Percentiles rank a stretch among this genome's conserved stretches.
phyloP scores from a whole-genome alignment of 1,140 invertebrate genomes.

The Pristionchus pacificus region DNA sequence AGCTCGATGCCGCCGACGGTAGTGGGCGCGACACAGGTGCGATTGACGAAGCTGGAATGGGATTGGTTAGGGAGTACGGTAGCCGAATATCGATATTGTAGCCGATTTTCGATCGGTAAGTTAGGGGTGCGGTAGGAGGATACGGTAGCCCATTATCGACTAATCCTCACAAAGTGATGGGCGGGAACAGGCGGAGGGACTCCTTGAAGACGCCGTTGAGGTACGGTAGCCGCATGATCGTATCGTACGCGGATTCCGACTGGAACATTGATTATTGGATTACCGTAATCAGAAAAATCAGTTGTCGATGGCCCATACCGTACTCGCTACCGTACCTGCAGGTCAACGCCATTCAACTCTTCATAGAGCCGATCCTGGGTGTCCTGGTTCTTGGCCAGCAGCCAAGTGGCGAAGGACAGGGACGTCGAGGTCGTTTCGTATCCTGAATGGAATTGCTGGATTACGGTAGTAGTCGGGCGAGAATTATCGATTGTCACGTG shows the following conservation, averaged over 20 bases:
- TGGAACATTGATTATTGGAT: too few relatives aligned
- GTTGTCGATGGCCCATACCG: background rate
- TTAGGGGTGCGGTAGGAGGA: too few relatives aligned
- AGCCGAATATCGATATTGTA: too few relatives aligned
- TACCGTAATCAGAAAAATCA: conserved; percentile 5
- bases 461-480: background rate
- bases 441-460: conserved; percentile 41
- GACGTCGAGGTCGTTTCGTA: conserved; percentile 61
- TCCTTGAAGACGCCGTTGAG: conserved; percentile 60
- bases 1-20: conserved; percentile 55
- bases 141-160: background rate
- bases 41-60: conserved; percentile 41
- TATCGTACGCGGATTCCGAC: conserved; percentile 41
- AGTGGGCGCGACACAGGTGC: conserved; percentile 36
- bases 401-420: conserved; percentile 57
- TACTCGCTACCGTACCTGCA: conserved; percentile 9
- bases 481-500: too few relatives aligned
- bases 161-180: conserved; percentile 48
- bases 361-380: conserved; percentile 58
- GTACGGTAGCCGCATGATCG: conserved; percentile 52
- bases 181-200: conserved; percentile 57
- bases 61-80: too few relatives aligned
- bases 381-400: conserved; percentile 59
- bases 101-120: too few relatives aligned
- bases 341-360: conserved; percentile 51